Conservation (phyloP, 2,797 vertebrate species). For the Poecilia wingei region DNA sequence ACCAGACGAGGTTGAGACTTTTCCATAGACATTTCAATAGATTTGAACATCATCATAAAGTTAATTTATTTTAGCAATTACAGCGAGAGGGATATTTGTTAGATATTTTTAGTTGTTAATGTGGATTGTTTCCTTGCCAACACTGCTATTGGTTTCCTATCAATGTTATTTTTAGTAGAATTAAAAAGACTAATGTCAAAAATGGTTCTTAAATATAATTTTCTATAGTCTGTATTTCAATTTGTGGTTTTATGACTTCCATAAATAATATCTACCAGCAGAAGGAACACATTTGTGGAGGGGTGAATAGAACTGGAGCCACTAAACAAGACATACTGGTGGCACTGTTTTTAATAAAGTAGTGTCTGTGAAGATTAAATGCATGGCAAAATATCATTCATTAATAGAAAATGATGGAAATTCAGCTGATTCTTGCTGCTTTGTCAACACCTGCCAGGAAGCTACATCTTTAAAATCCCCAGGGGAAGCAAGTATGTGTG, state of each 20-base stretch:
- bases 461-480: conserved; percentile 17
- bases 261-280: background rate
- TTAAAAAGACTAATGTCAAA: background rate
- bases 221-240: background rate
- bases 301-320: background rate
- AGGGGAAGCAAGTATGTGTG: background rate
- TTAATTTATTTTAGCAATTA: background rate
- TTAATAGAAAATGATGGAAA: background rate
- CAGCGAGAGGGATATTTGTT: background rate
- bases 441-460: conserved; percentile 9
- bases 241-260: background rate
- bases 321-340: background rate
- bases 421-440: background rate
- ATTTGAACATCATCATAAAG: background rate
- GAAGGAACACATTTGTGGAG: background rate
- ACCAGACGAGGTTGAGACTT: background rate
- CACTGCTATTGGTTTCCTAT: background rate
- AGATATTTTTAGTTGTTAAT: background rate
- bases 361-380: background rate
- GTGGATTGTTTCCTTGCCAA: background rate
- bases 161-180: background rate
- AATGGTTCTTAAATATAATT: background rate
- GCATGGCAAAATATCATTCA: background rate
- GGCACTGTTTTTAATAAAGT: background rate
- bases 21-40: background rate